phyloP scores from a whole-genome alignment of 2,113 vertebrate genomes.

The Rhinopomastus cyanomelas region DNA sequence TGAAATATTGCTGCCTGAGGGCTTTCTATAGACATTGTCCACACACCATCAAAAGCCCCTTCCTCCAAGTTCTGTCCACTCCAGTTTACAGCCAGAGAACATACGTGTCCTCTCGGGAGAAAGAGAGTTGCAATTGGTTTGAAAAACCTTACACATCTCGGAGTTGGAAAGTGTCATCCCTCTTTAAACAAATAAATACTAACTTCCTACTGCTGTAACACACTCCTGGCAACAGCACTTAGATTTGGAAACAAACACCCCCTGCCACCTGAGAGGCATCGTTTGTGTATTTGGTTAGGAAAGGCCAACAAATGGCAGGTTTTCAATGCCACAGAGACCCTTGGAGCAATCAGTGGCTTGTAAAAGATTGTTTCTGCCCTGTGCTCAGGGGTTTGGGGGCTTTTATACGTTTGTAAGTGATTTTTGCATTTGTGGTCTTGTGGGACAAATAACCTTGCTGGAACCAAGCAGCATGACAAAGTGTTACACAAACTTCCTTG shows the following conservation, averaged over 20 bases:
- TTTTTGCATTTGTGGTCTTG: conserved; percentile 46
- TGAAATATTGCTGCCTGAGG: background rate
- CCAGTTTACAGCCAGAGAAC: background rate
- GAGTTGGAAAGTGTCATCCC: background rate
- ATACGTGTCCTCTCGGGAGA: conserved; percentile 8
- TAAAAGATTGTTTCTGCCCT: conserved; percentile 22
- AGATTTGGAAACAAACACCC: background rate
- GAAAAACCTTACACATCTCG: conserved; percentile 2
- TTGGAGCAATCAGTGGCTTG: conserved; percentile 33
- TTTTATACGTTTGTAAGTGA: conserved; percentile 46
- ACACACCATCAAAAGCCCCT: background rate
- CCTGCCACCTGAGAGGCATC: background rate
- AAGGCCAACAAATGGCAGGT: conserved; percentile 1
- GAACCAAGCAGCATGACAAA: conserved; percentile 41
- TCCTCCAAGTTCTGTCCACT: background rate
- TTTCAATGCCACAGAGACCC: conserved; percentile 43
- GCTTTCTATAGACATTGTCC: background rate
- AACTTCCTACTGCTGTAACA: conserved; percentile 3
- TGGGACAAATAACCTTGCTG: conserved; percentile 36
- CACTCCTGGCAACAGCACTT: background rate
- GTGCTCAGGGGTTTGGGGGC: conserved; percentile 34
- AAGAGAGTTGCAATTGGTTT: background rate
- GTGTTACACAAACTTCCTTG: conserved; percentile 24
- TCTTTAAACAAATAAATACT: conserved; percentile 38
- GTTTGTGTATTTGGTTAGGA: conserved; percentile 28